phyloP scores from a whole-genome alignment of 92 coral and sea anemone genomes.

The Palythoa heliodiscus region DNA sequence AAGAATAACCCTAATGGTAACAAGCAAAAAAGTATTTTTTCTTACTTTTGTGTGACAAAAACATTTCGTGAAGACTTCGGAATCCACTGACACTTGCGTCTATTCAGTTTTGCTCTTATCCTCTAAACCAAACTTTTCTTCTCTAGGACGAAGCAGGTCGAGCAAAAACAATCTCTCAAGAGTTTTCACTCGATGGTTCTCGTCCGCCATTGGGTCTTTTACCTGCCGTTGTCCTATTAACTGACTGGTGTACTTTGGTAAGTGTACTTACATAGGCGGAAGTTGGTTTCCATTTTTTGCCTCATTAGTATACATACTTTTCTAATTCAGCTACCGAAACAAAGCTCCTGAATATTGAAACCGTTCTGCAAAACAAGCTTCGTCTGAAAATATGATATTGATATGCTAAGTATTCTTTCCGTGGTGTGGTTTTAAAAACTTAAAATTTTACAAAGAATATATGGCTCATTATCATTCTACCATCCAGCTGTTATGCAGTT shows the following conservation, averaged over 20 bases:
- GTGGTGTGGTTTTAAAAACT: too few species aligned
- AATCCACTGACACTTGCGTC: not conserved
- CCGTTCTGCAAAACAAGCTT: too few species aligned
- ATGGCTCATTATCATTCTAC: too few species aligned
- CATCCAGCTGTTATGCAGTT: too few species aligned
- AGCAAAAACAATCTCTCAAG: constrained; percentile 58
- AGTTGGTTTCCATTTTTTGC: too few species aligned
- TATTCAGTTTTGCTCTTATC: not conserved
- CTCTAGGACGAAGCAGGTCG: constrained; percentile 81
- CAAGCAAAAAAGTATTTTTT: not conserved
- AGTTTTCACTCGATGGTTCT: constrained; percentile 90
- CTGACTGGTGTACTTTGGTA: constrained; percentile 87
- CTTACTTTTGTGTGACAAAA: not conserved
- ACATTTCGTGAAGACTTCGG: not conserved
- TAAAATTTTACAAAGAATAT: too few species aligned
- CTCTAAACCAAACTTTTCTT: not conserved
- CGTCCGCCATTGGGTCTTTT: constrained; percentile 80
- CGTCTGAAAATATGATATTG: too few species aligned
- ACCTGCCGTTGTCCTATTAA: constrained; percentile 84
- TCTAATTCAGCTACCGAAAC: too few species aligned
- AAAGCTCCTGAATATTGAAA: too few species aligned
- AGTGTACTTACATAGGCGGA: constrained; percentile 11
- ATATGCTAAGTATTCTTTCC: too few species aligned
- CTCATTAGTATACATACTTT: too few species aligned
- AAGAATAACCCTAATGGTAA: too few species aligned